Evolutionary conservation across 2,888 invertebrate genomes (phyloP).

Genomic region (Serrognathus titanus): DNA sequence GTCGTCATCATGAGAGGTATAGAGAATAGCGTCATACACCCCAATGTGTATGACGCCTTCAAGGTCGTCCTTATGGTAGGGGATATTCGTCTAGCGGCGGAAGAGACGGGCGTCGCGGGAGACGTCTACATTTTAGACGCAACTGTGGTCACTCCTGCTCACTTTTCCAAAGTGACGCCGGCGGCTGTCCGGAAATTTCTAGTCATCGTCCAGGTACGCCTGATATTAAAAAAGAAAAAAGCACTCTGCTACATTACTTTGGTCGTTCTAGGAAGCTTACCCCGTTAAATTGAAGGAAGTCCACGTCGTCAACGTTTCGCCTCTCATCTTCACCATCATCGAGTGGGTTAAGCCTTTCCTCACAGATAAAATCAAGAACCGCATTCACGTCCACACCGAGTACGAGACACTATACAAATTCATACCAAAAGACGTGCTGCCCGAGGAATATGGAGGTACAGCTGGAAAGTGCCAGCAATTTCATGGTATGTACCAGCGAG

Average conservation of each 20-base stretch:
- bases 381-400: constrained; percentile 75
- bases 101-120: constrained; percentile 77
- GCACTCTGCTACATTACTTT: background rate
- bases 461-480: constrained; percentile 70
- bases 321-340: constrained; percentile 79
- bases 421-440: constrained; percentile 76
- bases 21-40: constrained; percentile 66
- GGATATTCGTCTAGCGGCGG: constrained; percentile 73
- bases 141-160: constrained; percentile 70
- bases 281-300: constrained; percentile 85
- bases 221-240: background rate
- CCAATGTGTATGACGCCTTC: constrained; percentile 73
- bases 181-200: constrained; percentile 79
- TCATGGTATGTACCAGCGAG: constrained; percentile 55
- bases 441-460: constrained; percentile 79
- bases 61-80: constrained; percentile 83
- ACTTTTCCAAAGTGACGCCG: constrained; percentile 83
- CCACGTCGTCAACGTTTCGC: constrained; percentile 80
- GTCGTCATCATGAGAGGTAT: constrained; percentile 71
- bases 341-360: constrained; percentile 83
- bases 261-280: constrained; percentile 69
- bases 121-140: constrained; percentile 82
- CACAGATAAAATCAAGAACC: constrained; percentile 81
- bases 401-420: constrained; percentile 70
- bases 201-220: constrained; percentile 69